Evolutionary conservation across 1,140 invertebrate species (phyloP), one percentile per base, ranked within the genome.

Genomic region (Eubasilissa regina): DNA sequence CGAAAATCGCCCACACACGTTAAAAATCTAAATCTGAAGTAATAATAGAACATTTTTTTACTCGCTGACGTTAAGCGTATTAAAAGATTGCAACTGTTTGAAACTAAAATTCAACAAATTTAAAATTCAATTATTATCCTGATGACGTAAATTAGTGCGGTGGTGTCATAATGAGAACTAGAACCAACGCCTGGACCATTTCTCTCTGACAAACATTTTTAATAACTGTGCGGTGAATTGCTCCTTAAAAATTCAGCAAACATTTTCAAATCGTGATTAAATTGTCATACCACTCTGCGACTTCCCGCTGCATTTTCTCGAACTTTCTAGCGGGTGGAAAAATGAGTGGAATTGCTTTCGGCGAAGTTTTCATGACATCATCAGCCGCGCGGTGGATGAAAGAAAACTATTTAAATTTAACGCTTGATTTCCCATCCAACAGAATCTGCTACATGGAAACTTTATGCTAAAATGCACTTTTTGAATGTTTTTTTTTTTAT

Each of bases 231-330:
- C 25, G 7, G 19, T 25, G 25, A 64, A 64, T 12, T 43, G 60
- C 60, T 44, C n/a, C 13, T 44, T 64, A 25, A 44, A 64, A 64
- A 70, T 70, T 44, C 66, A 47, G 66, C 66, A 51, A 70, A 70
- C 66, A 48, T 70, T 47, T 70, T 70, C 19, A 73, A 53, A 53
- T 73, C 51, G 21, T 73, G 70, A 73, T 73, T 73, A 73, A 73
- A 73, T 73, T 73, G 70, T 56, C 70, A 12, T 25, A 43, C 47
- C 25, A 56, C 70, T 70, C 47, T 48, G 8, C 66, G 15, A 70
- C 35, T 70, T 70, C 8, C 10, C 60, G 35, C 13, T 64, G 60
- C 66, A 44, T 48, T 70, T 70, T 70, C 66, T 8, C 1, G 45
- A 70, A 17, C 7, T 70, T 70, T 70, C 66, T 10, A 12, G 45